Percentiles rank a stretch among this genome's conserved stretches.
phyloP scores from a whole-genome alignment of 2,113 vertebrate genomes.

The Perccottus glenii region DNA sequence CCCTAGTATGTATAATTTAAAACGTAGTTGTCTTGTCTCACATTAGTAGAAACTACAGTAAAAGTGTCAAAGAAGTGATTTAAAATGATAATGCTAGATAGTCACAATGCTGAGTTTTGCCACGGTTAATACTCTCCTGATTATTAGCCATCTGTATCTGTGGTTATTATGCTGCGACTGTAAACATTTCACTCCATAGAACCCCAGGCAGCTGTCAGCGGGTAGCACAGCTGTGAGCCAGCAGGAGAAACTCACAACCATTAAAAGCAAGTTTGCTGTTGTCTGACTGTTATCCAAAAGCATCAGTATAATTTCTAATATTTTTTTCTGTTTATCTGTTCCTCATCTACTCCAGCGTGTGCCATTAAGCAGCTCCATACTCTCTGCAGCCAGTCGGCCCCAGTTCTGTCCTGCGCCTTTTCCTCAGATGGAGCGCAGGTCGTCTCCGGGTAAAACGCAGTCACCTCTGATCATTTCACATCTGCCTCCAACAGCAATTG shows the following conservation, averaged over 20 bases:
- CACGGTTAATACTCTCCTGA: not conserved
- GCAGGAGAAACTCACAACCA: conserved; percentile 1
- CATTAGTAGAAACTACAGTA: too few species aligned
- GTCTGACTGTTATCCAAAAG: conserved; percentile 6
- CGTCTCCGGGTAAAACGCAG: conserved; percentile 83
- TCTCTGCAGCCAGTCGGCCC: conserved; percentile 82
- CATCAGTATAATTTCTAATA: not conserved
- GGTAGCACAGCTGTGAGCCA: conserved; percentile 41
- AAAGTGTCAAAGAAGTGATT: too few species aligned
- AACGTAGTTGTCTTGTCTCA: too few species aligned
- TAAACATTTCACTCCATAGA: conserved; percentile 27
- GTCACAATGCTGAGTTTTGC: too few species aligned
- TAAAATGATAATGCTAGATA: too few species aligned
- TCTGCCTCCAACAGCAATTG: not conserved
- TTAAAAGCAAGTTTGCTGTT: conserved; percentile 20
- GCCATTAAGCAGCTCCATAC: conserved; percentile 78
- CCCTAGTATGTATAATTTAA: too few species aligned
- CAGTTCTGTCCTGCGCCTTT: conserved; percentile 88
- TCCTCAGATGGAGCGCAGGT: conserved; percentile 86
- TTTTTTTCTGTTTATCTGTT: conserved; percentile 5
- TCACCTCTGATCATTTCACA: not conserved
- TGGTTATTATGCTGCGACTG: not conserved
- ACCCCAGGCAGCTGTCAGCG: conserved; percentile 45
- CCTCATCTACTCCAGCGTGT: conserved; percentile 73
- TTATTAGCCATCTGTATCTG: not conserved